Conservation (phyloP, 2,113 vertebrate genomes). For the Chascanopsetta lugubris region DNA sequence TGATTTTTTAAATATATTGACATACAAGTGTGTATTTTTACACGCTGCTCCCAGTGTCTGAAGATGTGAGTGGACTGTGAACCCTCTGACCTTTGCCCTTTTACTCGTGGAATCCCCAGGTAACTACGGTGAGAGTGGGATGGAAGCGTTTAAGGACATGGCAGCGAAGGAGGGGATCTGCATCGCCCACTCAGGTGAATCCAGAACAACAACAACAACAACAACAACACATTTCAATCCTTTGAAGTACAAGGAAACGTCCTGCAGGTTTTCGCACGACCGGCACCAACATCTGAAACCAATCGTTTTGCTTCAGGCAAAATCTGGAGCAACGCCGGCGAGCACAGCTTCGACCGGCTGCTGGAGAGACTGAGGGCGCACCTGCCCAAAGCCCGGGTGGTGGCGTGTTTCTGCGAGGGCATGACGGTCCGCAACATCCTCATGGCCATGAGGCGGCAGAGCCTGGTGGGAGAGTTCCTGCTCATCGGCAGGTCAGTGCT, state of each 20-base stretch:
- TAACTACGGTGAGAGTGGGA: constrained; percentile 99
- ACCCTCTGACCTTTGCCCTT: background rate
- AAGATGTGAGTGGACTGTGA: constrained; percentile 8
- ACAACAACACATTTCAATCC: no score
- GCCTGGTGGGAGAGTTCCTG: constrained; percentile 91
- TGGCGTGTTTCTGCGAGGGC: constrained; percentile 98
- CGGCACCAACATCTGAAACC: no score
- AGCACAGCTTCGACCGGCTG: constrained; percentile 94
- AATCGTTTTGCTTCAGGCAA: constrained; percentile 80
- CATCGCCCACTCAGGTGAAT: constrained; percentile 95
- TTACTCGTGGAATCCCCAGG: constrained; percentile 78
- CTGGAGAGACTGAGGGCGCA: constrained; percentile 89
- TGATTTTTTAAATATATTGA: no score
- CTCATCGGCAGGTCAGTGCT: constrained; percentile 94
- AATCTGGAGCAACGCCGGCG: constrained; percentile 98
- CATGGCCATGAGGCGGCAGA: constrained; percentile 96
- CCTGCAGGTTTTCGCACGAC: no score
- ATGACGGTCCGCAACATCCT: constrained; percentile 97
- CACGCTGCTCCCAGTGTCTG: no score
- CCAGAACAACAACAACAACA: background rate
- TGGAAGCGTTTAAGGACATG: constrained; percentile 99
- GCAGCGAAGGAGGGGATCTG: constrained; percentile 97
- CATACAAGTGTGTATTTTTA: no score
- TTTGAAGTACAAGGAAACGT: no score
- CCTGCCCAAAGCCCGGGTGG: constrained; percentile 94